Base-by-base conservation (phyloP, 2,113 vertebrate genomes). In the Corythornis vintsioides region DNA sequence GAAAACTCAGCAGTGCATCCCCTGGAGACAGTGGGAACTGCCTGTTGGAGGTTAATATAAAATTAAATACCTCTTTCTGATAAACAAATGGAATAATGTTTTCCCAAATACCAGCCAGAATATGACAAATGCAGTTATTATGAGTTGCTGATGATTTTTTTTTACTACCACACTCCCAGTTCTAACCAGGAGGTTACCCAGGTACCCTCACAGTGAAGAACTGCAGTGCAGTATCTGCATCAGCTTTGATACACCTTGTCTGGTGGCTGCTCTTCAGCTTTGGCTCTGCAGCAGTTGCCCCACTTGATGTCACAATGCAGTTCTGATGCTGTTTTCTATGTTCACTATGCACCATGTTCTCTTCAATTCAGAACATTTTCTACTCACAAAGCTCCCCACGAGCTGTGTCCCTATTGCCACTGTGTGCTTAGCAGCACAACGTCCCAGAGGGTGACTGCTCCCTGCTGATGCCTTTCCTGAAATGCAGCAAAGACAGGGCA, bases 401-500 rank as follows among this genome's bases (percentile, higher is more conserved):
- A 83, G 45, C 4, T 7, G 7, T n/a, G 50, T 67, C 43, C 15
- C 25, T 66, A 15, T 20, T 29, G 20, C 17, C 42, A 15, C 16
- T 26, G 14, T 80, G 28, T 70, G 20, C 53, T 82, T 74, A 73
- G 40, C n/a, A 88, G 59, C 11, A 53, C 7, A 31, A 16, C 24
- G 10, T 76, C 20, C 17, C 12, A 53, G 4, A 0, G 13, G 24
- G 9, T 15, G 4, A 29, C 47, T 66, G 12, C 15, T 71, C 24
- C 38, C 7, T 8, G 33, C 15, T 10, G 26, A 6, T 35, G 33
- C 52, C 57, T 78, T 60, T 82, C 87, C 12, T 70, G 60, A 38
- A 64, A 29, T 33, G 47, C 18, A 59, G 8, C 50, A 22, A 88
- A 35, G 1, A 8, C 1, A 4, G 1, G 0, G 16, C 19, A 26